Percentiles rank a stretch among this genome's conserved stretches.
Evolutionary conservation across 1,140 invertebrate genomes (phyloP).

Genomic region (Diachasma alloeum): DNA sequence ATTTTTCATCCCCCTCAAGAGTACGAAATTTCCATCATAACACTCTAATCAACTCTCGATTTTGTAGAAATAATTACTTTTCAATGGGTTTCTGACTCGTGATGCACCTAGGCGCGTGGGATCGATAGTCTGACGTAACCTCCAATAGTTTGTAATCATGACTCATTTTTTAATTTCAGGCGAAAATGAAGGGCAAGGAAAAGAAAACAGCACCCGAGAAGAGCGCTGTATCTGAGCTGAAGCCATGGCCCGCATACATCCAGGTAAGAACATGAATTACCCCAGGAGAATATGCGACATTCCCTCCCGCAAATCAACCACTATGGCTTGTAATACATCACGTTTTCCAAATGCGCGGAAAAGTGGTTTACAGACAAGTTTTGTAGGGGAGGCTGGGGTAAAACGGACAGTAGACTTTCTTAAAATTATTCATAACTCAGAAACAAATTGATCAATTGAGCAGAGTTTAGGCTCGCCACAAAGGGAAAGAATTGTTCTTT

Average conservation of each 20-base stretch:
- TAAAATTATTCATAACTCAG: no score
- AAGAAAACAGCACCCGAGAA: constrained; percentile 64
- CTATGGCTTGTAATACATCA: no score
- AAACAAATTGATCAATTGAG: no score
- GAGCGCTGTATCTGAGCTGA: constrained; percentile 69
- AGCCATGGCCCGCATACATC: constrained; percentile 82
- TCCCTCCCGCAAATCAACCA: no score
- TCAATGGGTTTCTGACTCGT: background rate
- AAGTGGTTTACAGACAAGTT: no score
- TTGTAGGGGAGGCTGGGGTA: no score
- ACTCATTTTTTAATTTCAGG: constrained; percentile 34
- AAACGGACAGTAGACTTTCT: no score
- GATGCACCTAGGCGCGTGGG: background rate
- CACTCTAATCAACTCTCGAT: background rate
- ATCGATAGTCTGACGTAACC: constrained; percentile 49
- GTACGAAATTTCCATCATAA: constrained; percentile 12
- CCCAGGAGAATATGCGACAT: no score
- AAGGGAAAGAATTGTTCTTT: no score
- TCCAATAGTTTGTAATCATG: background rate
- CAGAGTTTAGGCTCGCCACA: no score
- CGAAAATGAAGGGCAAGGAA: constrained; percentile 69
- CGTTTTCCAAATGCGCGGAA: no score
- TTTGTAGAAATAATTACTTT: background rate
- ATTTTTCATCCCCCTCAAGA: constrained; percentile 21
- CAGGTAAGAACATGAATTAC: constrained; percentile 57